A percentile compares a stretch with the other conserved stretches of the same genome.
These are phyloP conservation scores for Gadus chalcogrammus DNA, from an alignment of 2,113 vertebrate species.

Conservation along the genomic window DNA sequence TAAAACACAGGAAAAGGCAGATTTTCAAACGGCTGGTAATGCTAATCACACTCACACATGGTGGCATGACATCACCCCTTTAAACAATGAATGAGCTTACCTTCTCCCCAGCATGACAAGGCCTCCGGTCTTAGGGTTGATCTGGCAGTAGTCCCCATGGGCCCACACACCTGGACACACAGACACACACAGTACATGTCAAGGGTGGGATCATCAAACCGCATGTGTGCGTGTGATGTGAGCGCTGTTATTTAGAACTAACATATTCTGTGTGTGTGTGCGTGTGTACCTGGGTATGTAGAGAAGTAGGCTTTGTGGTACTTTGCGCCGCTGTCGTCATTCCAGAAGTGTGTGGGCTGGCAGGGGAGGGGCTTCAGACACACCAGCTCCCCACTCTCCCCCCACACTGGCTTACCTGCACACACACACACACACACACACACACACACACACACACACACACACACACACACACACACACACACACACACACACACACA, in stretches of 20 bases:
- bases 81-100: slow-evolving; percentile 53
- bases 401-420: slow-evolving; percentile 88
- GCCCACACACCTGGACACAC: slow-evolving; percentile 83
- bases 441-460: slow-evolving; percentile 24
- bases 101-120: slow-evolving; percentile 94
- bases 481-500: slow-evolving; percentile 13
- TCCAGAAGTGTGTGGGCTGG: slow-evolving; percentile 97
- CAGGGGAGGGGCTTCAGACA: slow-evolving; percentile 91
- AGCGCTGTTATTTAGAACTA: no score
- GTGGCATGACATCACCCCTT: no score
- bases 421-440: slow-evolving; percentile 26
- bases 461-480: slow-evolving; percentile 17
- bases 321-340: slow-evolving; percentile 88
- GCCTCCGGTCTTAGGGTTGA: slow-evolving; percentile 91
- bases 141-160: slow-evolving; percentile 94
- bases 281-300: slow-evolving; percentile 81
- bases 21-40: no score
- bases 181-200: neutral
- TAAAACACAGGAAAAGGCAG: no score
- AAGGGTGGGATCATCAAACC: no score
- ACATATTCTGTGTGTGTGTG: neutral
- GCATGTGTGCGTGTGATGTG: slow-evolving; percentile 4
- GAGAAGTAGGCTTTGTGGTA: slow-evolving; percentile 96
- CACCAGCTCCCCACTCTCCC: slow-evolving; percentile 93
- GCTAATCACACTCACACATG: no score